phyloP scores from a whole-genome alignment of 2,797 vertebrate species.

The Sebastes oblongus region DNA sequence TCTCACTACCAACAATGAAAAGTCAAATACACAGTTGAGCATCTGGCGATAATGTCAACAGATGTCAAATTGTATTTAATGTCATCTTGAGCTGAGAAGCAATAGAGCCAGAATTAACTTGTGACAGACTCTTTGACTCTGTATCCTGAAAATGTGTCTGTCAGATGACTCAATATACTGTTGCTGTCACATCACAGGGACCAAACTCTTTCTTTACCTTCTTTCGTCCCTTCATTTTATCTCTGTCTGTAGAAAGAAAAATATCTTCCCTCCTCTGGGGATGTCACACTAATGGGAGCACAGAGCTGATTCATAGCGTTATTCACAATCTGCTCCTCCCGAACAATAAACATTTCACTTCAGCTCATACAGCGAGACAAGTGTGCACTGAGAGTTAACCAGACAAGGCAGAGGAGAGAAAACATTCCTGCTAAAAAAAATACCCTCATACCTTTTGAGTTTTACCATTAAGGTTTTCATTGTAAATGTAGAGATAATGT shows the following conservation, averaged over 20 bases:
- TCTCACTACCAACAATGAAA: background rate
- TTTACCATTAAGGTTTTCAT: background rate
- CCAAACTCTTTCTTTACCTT: background rate
- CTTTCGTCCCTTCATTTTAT: background rate
- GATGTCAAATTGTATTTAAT: background rate
- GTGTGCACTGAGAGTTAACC: background rate
- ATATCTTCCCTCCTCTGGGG: background rate
- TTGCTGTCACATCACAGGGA: background rate
- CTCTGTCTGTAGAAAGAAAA: background rate
- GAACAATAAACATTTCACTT: conserved; percentile 47
- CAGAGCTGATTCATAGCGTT: conserved; percentile 36
- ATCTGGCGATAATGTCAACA: background rate
- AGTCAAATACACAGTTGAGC: background rate
- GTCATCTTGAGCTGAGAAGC: conserved; percentile 3
- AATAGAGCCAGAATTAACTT: background rate
- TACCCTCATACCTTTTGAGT: too few species aligned
- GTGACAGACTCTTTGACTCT: background rate
- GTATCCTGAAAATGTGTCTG: background rate
- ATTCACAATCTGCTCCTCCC: conserved; percentile 51
- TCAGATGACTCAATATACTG: background rate
- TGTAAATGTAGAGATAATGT: background rate
- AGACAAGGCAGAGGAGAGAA: background rate
- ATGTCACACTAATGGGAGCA: conserved; percentile 42
- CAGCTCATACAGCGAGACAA: background rate
- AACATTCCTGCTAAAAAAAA: background rate